phyloP scores from a whole-genome alignment of 2,797 vertebrate species.

The Neomorphus geoffroyi region DNA sequence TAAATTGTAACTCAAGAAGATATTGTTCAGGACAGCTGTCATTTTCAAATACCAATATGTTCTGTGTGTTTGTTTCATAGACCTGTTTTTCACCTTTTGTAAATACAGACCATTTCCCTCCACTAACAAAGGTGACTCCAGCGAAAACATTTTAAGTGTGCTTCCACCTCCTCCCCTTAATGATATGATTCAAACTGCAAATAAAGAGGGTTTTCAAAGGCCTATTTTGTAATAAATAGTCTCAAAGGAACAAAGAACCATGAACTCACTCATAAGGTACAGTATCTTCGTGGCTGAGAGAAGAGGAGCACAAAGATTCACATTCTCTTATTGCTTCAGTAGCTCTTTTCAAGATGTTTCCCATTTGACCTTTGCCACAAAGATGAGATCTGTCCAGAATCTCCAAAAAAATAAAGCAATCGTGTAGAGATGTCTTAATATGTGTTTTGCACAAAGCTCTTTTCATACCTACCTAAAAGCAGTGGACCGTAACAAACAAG shows the following conservation, averaged over 20 bases:
- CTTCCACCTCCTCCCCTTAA: neutral
- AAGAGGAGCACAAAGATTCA: slow-evolving; percentile 47
- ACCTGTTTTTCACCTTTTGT: neutral
- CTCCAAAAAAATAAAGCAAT: slow-evolving; percentile 57
- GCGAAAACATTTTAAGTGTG: slow-evolving; percentile 1
- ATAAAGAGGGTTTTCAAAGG: slow-evolving; percentile 10
- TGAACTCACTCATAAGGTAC: slow-evolving; percentile 54
- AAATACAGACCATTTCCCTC: neutral
- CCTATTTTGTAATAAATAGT: slow-evolving; percentile 50
- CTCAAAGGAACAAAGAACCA: slow-evolving; percentile 47
- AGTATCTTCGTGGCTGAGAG: slow-evolving; percentile 39
- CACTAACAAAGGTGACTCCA: neutral
- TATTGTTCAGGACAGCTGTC: neutral
- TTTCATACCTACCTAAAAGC: slow-evolving; percentile 67
- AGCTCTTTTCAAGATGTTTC: slow-evolving; percentile 66
- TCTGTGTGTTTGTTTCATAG: neutral
- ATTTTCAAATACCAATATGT: slow-evolving; percentile 1
- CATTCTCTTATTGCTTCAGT: slow-evolving; percentile 60
- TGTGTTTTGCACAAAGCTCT: slow-evolving; percentile 68
- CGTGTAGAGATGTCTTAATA: slow-evolving; percentile 55
- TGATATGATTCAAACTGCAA: slow-evolving; percentile 7
- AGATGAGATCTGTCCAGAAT: slow-evolving; percentile 50
- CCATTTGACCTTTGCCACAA: slow-evolving; percentile 66
- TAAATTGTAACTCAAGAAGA: neutral
- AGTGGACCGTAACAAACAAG: slow-evolving; percentile 48